Percentiles rank a stretch among this genome's conserved stretches.
Conservation (phyloP, 2,113 vertebrate species). For the Ptilonorhynchus violaceus region DNA sequence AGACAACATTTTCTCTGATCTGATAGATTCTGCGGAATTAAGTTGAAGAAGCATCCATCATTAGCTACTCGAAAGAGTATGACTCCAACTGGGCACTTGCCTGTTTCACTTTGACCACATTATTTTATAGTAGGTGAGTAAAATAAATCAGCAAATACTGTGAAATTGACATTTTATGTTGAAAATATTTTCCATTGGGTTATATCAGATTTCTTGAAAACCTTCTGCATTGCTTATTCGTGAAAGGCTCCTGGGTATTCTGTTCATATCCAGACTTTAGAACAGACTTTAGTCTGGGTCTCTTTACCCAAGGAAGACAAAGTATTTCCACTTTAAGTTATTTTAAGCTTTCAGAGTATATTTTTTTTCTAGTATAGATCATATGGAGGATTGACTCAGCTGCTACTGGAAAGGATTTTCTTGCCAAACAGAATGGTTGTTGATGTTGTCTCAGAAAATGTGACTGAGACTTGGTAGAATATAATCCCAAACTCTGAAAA, state of each 20-base stretch:
- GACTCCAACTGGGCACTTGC: background rate
- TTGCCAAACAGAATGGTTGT: background rate
- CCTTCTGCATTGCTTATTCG: background rate
- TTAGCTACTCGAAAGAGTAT: background rate
- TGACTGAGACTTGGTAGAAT: background rate
- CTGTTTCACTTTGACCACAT: background rate
- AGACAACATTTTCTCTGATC: background rate
- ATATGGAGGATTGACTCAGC: constrained; percentile 5
- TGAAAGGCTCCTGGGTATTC: background rate
- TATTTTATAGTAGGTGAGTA: background rate
- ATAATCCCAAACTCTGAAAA: background rate
- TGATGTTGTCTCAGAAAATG: background rate
- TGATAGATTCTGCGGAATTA: background rate
- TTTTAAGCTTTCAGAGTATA: background rate
- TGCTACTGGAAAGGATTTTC: background rate
- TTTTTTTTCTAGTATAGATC: background rate
- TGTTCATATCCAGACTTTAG: background rate
- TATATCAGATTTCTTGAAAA: background rate
- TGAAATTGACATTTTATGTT: background rate
- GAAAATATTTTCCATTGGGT: background rate
- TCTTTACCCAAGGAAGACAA: background rate
- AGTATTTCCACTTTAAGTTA: background rate
- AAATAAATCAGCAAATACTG: background rate
- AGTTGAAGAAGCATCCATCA: background rate
- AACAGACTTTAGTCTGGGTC: background rate